Percentiles rank a stretch among this genome's conserved stretches.
phyloP scores from a whole-genome alignment of 1,140 invertebrate genomes.

The Drosophila lini region DNA sequence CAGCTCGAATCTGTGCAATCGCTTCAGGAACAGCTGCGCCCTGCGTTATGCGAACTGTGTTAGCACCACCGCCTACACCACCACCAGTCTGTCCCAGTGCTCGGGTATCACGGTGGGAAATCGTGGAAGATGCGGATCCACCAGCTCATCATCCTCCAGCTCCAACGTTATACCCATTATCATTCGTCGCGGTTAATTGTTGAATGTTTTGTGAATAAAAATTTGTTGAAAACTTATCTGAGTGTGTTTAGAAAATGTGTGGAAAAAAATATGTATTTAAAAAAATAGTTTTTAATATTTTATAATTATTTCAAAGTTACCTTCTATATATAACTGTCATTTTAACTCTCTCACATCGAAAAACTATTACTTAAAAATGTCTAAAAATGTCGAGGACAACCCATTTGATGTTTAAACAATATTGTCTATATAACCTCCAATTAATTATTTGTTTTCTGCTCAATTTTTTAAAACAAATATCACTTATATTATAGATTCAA shows the following conservation, averaged over 20 bases:
- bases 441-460: neutral
- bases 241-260: neutral
- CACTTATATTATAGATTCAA: neutral
- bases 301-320: no score
- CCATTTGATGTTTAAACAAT: neutral
- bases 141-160: slow-evolving; percentile 32
- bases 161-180: slow-evolving; percentile 46
- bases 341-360: no score
- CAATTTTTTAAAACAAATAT: neutral
- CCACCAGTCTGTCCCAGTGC: slow-evolving; percentile 35
- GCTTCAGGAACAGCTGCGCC: slow-evolving; percentile 56
- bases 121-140: slow-evolving; percentile 43
- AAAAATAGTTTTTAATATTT: no score
- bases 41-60: slow-evolving; percentile 49
- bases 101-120: slow-evolving; percentile 35
- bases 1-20: slow-evolving; percentile 63
- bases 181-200: slow-evolving; percentile 39
- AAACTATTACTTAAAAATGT: neutral
- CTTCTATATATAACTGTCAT: no score
- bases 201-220: neutral
- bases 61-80: slow-evolving; percentile 31
- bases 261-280: neutral
- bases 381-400: neutral
- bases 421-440: neutral
- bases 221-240: neutral